Evolutionary conservation across 2,113 vertebrate genomes (phyloP), one percentile per base, ranked within the genome.

Genomic region (Cyanistes caeruleus): DNA sequence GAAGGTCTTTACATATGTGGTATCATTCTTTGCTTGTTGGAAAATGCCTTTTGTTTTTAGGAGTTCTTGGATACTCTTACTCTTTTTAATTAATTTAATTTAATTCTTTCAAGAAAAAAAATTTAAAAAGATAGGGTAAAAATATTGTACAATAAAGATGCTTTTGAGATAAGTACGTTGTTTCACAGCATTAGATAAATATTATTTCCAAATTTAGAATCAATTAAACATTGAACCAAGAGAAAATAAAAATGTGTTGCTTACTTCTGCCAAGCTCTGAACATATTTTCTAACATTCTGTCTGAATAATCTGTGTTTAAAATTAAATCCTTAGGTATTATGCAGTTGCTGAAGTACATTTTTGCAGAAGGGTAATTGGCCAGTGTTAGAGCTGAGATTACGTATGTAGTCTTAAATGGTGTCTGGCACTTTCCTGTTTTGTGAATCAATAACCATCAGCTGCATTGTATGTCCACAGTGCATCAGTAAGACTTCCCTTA

Each of bases 241-340:
- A 84, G n/a, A 84, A 92, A 69, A 80, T 51, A 69, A 83, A 72
- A 83, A 10, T 7, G 3, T 62, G 4, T 49, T 83, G 4, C 43
- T 83, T 59, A 30, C 41, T 80, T 77, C 39, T 80, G 37, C 28
- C 70, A 85, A 44, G 21, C 19, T 89, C 52, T 69, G 31, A 90
- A 64, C 46, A 69, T 62, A 39, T 27, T 90, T 95, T 82, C 24
- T 87, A 49, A 56, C 27, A 49, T 64, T 56, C 28, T 65, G 3
- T 52, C 58, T 90, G 49, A 72, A 73, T 85, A 79, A 64, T 82
- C 27, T 87, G 14, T 60, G 35, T 74, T 78, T 82, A 70, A 84
- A 86, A 76, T 73, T 13, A 74, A 91, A 55, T 28, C 27, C 9
- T 64, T 33, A 23, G 30, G 22, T 81, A 43, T 52, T 82, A 79